A percentile compares a stretch with the other conserved stretches of the same genome.
Conservation (phyloP, 1,140 invertebrate species). For the Charaxes varanes region DNA sequence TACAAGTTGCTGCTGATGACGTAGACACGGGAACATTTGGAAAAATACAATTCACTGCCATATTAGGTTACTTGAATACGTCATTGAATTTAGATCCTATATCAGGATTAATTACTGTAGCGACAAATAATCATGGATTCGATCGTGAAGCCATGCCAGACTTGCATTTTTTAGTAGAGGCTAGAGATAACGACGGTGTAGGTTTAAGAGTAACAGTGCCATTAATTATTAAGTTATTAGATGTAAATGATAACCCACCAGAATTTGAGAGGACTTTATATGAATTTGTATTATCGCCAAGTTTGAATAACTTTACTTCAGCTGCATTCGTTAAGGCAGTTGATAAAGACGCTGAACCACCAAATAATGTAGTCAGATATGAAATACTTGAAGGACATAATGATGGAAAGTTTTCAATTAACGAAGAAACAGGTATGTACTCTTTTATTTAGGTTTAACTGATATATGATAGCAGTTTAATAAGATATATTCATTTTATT, state of each 20-base stretch:
- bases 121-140: slow-evolving; percentile 82
- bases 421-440: slow-evolving; percentile 81
- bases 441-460: neutral
- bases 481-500: slow-evolving; percentile 3
- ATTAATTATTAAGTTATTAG: slow-evolving; percentile 84
- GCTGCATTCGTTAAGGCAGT: slow-evolving; percentile 84
- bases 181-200: slow-evolving; percentile 87
- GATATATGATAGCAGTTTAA: slow-evolving; percentile 4
- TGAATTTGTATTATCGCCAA: slow-evolving; percentile 85
- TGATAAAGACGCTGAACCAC: slow-evolving; percentile 88
- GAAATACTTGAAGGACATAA: slow-evolving; percentile 88
- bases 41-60: slow-evolving; percentile 83
- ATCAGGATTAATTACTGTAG: slow-evolving; percentile 86
- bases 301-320: slow-evolving; percentile 82
- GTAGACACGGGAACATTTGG: slow-evolving; percentile 83
- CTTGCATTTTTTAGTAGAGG: slow-evolving; percentile 87
- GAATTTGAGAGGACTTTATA: slow-evolving; percentile 86
- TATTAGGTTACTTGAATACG: slow-evolving; percentile 83
- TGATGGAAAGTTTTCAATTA: slow-evolving; percentile 86
- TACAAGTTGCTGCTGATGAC: slow-evolving; percentile 85
- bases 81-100: slow-evolving; percentile 85
- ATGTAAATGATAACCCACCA: slow-evolving; percentile 92
- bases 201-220: slow-evolving; percentile 83
- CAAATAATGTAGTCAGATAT: slow-evolving; percentile 90
- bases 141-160: slow-evolving; percentile 88